phyloP scores from a whole-genome alignment of 1,140 invertebrate genomes.

The Monomorium pharaonis region DNA sequence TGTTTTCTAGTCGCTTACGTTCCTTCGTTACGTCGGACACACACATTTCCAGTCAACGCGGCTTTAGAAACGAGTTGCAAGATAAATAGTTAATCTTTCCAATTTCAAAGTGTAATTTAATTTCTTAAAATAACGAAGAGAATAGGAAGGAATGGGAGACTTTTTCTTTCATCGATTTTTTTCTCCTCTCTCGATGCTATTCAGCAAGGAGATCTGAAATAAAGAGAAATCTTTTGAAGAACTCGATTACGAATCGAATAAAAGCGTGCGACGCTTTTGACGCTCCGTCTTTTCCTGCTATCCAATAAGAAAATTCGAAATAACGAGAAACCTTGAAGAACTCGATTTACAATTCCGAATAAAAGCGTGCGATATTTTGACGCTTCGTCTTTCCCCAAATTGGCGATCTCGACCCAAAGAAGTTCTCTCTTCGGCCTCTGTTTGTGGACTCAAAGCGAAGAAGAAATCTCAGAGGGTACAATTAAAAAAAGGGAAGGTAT shows the following conservation, averaged over 20 bases:
- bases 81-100: not conserved
- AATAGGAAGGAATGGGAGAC: not conserved
- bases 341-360: not conserved
- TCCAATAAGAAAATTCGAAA: not conserved
- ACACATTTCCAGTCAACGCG: not conserved
- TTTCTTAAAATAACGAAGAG: not conserved
- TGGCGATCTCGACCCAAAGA: not conserved
- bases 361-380: not conserved
- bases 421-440: conserved; percentile 25
- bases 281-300: not conserved
- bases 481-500: conserved; percentile 33
- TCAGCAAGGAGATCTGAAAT: not conserved
- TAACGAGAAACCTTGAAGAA: not conserved
- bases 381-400: not conserved
- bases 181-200: not conserved
- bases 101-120: not conserved
- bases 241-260: not conserved
- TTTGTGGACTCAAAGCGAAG: conserved; percentile 23
- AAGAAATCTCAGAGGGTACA: conserved; percentile 8
- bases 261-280: not conserved
- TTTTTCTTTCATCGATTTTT: not conserved
- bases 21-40: not conserved
- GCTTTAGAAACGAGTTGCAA: not conserved
- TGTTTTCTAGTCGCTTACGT: conserved; percentile 27
- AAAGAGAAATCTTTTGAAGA: not conserved